phyloP scores from a whole-genome alignment of 2,888 invertebrate species.

The Brachyopa scutellaris region DNA sequence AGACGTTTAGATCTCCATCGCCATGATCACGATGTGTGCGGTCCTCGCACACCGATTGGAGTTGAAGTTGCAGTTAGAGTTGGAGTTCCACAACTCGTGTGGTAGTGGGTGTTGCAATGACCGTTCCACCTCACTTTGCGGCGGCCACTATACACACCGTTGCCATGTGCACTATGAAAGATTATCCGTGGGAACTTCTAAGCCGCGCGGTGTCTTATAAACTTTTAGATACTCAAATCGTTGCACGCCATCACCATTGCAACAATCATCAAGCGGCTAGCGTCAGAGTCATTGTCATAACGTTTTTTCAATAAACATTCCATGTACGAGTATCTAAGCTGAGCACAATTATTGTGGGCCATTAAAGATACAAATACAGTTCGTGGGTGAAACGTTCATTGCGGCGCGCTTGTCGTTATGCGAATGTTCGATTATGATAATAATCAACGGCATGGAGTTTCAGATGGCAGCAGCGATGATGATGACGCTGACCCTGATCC shows the following conservation, averaged over 20 bases:
- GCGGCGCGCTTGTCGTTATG: slow-evolving; percentile 30
- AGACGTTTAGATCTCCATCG: slow-evolving; percentile 5
- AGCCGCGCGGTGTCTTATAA: background rate
- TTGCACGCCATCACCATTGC: slow-evolving; percentile 62
- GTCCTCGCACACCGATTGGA: slow-evolving; percentile 26
- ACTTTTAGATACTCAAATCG: slow-evolving; percentile 64
- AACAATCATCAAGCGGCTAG: slow-evolving; percentile 30
- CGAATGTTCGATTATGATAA: slow-evolving; percentile 52
- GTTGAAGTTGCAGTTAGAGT: no score
- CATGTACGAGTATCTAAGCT: no score
- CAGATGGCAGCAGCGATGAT: slow-evolving; percentile 37
- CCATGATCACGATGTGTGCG: slow-evolving; percentile 64
- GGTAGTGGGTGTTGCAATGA: slow-evolving; percentile 67
- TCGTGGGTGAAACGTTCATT: slow-evolving; percentile 68
- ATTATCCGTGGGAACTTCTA: slow-evolving; percentile 58
- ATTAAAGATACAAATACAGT: slow-evolving; percentile 58
- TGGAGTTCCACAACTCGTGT: slow-evolving; percentile 30
- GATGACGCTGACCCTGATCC: slow-evolving; percentile 66
- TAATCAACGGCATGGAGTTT: slow-evolving; percentile 38
- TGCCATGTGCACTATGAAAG: slow-evolving; percentile 1
- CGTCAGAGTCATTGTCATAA: slow-evolving; percentile 65
- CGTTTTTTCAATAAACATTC: slow-evolving; percentile 61
- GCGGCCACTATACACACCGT: slow-evolving; percentile 5
- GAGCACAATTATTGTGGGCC: slow-evolving; percentile 54
- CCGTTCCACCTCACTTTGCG: slow-evolving; percentile 58